Evolutionary conservation across 2,797 vertebrate genomes (phyloP).

Genomic region (Heteromormyrus szaboi): DNA sequence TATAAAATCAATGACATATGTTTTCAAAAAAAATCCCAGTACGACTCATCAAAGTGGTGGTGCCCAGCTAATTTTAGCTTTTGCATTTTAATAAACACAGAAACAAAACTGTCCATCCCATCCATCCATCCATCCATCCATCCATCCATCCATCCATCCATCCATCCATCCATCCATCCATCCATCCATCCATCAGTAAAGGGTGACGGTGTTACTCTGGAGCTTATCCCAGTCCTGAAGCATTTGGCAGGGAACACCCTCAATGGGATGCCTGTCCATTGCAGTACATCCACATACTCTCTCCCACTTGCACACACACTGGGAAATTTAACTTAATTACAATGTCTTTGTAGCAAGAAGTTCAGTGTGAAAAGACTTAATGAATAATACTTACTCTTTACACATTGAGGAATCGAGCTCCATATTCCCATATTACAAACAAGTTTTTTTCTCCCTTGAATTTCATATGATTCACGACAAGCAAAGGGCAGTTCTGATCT

Average conservation of each 20-base stretch:
- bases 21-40: too few relatives aligned
- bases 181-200: background rate
- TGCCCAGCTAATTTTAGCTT: background rate
- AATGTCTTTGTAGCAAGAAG: background rate
- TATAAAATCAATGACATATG: too few relatives aligned
- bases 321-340: background rate
- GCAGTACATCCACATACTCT: background rate
- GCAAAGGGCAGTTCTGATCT: background rate
- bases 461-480: conserved; percentile 32
- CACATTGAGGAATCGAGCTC: conserved; percentile 34
- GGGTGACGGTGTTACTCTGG: background rate
- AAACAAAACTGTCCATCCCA: background rate
- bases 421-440: conserved; percentile 38
- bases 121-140: background rate
- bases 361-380: background rate
- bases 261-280: background rate
- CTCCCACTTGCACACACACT: background rate
- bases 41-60: background rate
- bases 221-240: background rate
- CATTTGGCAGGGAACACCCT: background rate
- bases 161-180: too few relatives aligned
- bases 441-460: accelerated
- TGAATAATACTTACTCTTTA: conserved; percentile 35
- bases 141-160: too few relatives aligned
- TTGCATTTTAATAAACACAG: background rate